A percentile compares a stretch with the other conserved stretches of the same genome.
These are phyloP conservation scores for Sepioteuthis lessoniana DNA, from an alignment of 2,888 invertebrate genomes.

Conservation along the genomic window DNA sequence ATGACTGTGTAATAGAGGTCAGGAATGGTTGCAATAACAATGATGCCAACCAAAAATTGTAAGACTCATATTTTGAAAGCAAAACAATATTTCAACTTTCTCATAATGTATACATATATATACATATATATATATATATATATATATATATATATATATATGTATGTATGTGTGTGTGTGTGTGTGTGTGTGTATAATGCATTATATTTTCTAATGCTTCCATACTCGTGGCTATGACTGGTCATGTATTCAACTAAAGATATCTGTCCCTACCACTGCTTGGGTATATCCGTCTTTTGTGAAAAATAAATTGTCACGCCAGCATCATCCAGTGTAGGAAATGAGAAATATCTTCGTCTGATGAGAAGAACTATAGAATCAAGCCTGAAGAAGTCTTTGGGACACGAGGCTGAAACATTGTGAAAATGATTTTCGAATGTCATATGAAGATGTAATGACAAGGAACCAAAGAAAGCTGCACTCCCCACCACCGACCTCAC, in stretches of 20 bases:
- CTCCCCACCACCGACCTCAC: neutral
- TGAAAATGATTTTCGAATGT: neutral
- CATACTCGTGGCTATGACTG: neutral
- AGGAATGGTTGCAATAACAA: too few relatives aligned
- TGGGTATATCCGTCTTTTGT: constrained; percentile 33
- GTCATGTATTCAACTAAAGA: neutral
- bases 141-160: neutral
- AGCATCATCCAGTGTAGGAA: neutral
- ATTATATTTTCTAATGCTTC: neutral
- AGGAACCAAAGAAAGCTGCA: neutral
- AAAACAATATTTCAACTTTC: too few relatives aligned
- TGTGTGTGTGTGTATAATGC: too few relatives aligned
- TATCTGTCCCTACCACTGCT: neutral
- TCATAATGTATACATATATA: too few relatives aligned
- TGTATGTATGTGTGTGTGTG: neutral
- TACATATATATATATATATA: neutral
- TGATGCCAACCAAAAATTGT: too few relatives aligned
- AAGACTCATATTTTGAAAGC: too few relatives aligned
- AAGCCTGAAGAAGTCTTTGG: constrained; percentile 9
- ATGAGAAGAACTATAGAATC: neutral
- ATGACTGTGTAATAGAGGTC: too few relatives aligned
- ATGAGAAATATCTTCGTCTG: neutral
- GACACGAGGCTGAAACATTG: neutral
- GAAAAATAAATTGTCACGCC: constrained; percentile 33
- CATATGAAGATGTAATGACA: neutral